Evolutionary conservation across 2,888 invertebrate genomes (phyloP).

Genomic region (Caenorhabditis wallacei): DNA sequence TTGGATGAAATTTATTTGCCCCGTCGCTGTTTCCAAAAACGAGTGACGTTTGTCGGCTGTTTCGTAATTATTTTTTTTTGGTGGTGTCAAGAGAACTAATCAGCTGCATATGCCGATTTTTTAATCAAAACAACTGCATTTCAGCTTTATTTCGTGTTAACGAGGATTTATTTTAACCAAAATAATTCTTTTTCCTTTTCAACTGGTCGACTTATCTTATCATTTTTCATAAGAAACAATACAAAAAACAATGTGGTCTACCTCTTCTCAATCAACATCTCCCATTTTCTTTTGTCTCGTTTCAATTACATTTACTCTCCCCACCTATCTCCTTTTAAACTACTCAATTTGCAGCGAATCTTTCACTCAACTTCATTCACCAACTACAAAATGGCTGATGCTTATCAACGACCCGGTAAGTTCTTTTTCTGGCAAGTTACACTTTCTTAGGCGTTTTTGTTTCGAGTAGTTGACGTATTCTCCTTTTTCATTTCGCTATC

Average conservation of each 20-base stretch:
- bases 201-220: constrained; percentile 18
- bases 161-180: not conserved
- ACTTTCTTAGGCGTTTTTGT: not conserved
- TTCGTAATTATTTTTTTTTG: constrained; percentile 14
- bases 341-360: constrained; percentile 35
- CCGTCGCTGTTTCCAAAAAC: constrained; percentile 1
- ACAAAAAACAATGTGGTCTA: constrained; percentile 25
- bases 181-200: not conserved
- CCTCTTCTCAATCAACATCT: not conserved
- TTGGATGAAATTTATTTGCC: constrained; percentile 16
- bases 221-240: constrained; percentile 14
- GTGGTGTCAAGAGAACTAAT: constrained; percentile 14
- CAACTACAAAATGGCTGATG: constrained; percentile 40
- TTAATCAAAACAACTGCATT: constrained; percentile 25
- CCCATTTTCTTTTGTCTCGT: constrained; percentile 20
- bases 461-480: not conserved
- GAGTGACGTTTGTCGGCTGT: constrained; percentile 30
- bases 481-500: not conserved
- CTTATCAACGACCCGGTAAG: constrained; percentile 54
- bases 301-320: constrained; percentile 27
- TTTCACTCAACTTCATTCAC: constrained; percentile 13
- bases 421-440: too few species aligned
- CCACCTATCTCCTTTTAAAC: constrained; percentile 13
- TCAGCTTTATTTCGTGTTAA: not conserved
- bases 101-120: constrained; percentile 38